Conservation (phyloP, 1,140 invertebrate species). For the Colletes gigas region DNA sequence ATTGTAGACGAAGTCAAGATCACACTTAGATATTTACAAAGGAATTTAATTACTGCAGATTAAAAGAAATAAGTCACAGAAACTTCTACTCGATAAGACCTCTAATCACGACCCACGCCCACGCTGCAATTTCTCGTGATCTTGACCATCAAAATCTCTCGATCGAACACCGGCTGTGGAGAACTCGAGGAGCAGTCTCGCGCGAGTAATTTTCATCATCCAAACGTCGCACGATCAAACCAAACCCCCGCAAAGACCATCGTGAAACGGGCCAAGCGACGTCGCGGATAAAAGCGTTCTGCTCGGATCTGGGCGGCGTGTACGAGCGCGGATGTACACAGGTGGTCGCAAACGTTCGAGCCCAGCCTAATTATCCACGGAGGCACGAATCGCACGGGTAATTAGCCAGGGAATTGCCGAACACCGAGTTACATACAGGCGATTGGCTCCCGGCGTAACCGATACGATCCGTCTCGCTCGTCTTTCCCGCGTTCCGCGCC, state of each 20-base stretch:
- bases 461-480: neutral
- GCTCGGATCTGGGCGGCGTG: neutral
- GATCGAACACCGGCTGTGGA: too few species aligned
- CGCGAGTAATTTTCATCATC: slow-evolving; percentile 15
- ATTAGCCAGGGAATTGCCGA: slow-evolving; percentile 29
- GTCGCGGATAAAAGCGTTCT: neutral
- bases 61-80: too few species aligned
- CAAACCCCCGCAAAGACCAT: slow-evolving; percentile 3
- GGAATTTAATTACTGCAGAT: too few species aligned
- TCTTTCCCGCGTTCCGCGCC: neutral
- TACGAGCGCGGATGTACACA: neutral
- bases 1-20: too few species aligned
- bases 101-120: too few species aligned
- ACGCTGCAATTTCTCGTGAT: neutral
- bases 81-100: too few species aligned
- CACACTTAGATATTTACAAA: too few species aligned
- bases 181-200: neutral
- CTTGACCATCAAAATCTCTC: neutral
- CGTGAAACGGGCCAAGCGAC: neutral
- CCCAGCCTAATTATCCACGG: slow-evolving; percentile 14
- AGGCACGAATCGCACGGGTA: slow-evolving; percentile 39
- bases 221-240: slow-evolving; percentile 1
- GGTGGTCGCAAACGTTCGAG: slow-evolving; percentile 16
- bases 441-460: neutral
- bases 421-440: slow-evolving; percentile 2